These are phyloP conservation scores for Acromyrmex echinatior DNA, from an alignment of 1,140 invertebrate genomes.

Conservation along the genomic window DNA sequence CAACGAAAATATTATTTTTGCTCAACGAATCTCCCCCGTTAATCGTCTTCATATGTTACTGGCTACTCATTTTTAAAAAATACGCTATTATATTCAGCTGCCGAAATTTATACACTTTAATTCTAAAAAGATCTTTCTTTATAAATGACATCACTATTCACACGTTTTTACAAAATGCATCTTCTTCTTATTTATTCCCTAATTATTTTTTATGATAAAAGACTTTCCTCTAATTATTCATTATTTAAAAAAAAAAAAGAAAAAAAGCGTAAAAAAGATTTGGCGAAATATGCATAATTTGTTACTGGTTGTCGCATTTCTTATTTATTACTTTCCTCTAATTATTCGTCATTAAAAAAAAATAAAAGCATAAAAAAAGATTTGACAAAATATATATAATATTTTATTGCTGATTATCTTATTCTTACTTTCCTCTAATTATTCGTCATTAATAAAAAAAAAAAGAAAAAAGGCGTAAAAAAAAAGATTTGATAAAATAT, in stretches of 20 bases:
- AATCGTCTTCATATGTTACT: not conserved
- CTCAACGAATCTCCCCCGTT: not conserved
- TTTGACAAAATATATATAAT: too few relatives aligned
- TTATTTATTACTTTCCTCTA: not conserved
- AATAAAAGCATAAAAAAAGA: not conserved
- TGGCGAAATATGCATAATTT: too few relatives aligned
- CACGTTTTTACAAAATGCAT: not conserved
- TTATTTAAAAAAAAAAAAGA: too few relatives aligned
- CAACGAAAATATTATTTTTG: slow-evolving; percentile 39
- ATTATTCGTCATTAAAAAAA: not conserved
- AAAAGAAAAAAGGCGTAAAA: not conserved
- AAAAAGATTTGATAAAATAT: slow-evolving; percentile 45
- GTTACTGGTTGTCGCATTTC: not conserved
- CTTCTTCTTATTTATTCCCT: too few relatives aligned
- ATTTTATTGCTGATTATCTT: not conserved
- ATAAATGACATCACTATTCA: not conserved
- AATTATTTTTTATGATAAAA: too few relatives aligned
- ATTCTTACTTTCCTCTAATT: not conserved
- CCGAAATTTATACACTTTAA: not conserved
- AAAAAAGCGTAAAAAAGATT: too few relatives aligned
- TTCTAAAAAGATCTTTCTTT: not conserved
- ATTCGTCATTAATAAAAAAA: not conserved
- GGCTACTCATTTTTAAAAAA: slow-evolving; percentile 13
- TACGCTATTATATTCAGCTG: slow-evolving; percentile 6
- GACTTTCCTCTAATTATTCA: too few relatives aligned